phyloP scores from a whole-genome alignment of 2,797 vertebrate genomes.

The Cossypha polioptera region DNA sequence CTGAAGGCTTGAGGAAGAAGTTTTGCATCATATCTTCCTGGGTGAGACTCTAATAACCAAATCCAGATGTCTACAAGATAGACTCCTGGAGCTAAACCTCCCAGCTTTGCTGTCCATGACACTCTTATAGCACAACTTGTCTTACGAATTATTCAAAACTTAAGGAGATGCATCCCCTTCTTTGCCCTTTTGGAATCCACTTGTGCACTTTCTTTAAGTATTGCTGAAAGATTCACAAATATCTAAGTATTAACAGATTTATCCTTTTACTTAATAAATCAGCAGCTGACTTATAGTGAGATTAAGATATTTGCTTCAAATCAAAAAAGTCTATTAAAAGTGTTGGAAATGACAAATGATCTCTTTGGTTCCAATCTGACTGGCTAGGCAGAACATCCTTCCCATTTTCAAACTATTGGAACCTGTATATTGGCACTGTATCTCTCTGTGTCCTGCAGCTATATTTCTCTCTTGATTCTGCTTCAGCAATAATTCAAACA shows the following conservation, averaged over 20 bases:
- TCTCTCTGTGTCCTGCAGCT: neutral
- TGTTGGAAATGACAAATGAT: neutral
- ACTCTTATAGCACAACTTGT: neutral
- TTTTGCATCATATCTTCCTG: neutral
- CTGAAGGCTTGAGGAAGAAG: neutral
- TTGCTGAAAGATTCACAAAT: neutral
- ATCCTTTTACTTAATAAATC: neutral
- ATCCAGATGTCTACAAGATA: neutral
- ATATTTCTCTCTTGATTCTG: neutral
- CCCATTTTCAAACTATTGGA: neutral
- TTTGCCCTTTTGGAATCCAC: neutral
- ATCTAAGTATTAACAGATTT: neutral
- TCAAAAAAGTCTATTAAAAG: neutral
- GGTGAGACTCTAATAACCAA: neutral
- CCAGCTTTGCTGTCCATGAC: neutral
- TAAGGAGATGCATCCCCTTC: neutral
- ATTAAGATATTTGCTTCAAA: neutral
- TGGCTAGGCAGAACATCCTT: neutral
- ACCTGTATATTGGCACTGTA: neutral
- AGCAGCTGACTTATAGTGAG: neutral
- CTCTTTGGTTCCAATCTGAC: neutral
- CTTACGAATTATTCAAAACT: neutral
- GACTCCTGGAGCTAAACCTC: neutral
- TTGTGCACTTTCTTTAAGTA: neutral
- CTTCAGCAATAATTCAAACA: neutral